Evolutionary conservation across 2,888 invertebrate species (phyloP), one percentile per base, ranked within the genome.

Genomic region (Melipona bicolor): DNA sequence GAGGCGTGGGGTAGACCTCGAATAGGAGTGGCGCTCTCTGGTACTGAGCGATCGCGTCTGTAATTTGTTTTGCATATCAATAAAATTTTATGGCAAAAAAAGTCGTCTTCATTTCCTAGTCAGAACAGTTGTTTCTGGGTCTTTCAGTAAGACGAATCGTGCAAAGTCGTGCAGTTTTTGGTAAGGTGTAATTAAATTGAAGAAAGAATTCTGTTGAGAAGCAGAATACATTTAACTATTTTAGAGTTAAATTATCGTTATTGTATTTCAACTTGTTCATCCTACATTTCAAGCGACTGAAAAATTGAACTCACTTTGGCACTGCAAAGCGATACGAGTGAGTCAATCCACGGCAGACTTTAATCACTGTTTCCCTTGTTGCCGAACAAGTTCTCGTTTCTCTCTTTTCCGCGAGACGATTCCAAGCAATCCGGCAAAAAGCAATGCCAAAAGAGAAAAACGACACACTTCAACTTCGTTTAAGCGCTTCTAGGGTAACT

Each of bases 401-500:
- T 21, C 3, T 27, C n/a, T 13, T 17, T 67, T 15, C n/a, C 17
- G 43, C 13, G 5, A 6, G 17, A 1, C 6, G 15, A 49, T 43
- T 4, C 27, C 19, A 27, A 24, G 43, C 43, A 50, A 27, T 49
- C 4, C 24, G 59, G 62, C 71, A 56, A 54, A 64, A 80, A 87
- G 81, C 68, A 73, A 61, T 54, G 19, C 4, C 17, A 32, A 17
- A 32, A 61, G 56, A 21, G 69, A 78, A 79, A n/a, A 75, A 54
- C 68, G 75, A 77, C 62, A 71, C 77, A 71, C 77, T 71, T 78
- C 78, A 76, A 74, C 76, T 82, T 79, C 73, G 19, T 73, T 71
- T 78, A 85, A 86, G 67, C 77, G 76, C 67, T 70, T 77, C 62
- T 17, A 56, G 71, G 77, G 70, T 71, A 82, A 74, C 85, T 70